Evolutionary conservation across 2,797 vertebrate genomes (phyloP).

Genomic region (Cetoscarus ocellatus): DNA sequence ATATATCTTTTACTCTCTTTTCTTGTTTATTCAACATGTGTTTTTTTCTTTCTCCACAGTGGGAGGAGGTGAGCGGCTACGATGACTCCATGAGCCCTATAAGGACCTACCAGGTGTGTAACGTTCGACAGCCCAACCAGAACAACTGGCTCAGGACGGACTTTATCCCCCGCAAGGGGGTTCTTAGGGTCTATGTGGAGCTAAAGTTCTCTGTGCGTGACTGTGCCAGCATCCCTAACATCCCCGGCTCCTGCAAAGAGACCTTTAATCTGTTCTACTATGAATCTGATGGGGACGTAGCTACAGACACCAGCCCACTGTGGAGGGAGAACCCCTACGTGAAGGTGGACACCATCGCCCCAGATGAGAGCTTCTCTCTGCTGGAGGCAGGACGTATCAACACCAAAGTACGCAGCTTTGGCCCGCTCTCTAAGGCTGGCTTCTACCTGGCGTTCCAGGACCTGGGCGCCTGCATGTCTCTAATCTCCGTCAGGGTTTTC

Average conservation of each 20-base stretch:
- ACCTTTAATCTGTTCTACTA: constrained; percentile 99
- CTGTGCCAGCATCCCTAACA: constrained; percentile 98
- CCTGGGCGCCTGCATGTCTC: constrained; percentile 96
- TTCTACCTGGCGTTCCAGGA: constrained; percentile 99
- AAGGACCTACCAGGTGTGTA: constrained; percentile 98
- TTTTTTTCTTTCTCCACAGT: constrained; percentile 82
- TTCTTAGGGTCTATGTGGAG: constrained; percentile 96
- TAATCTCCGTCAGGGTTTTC: constrained; percentile 96
- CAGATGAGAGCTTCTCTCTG: constrained; percentile 96
- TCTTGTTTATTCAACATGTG: constrained; percentile 25
- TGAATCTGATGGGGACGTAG: constrained; percentile 92
- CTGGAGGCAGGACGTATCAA: constrained; percentile 93
- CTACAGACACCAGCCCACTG: constrained; percentile 90
- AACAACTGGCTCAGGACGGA: constrained; percentile 99
- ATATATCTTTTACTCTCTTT: not conserved
- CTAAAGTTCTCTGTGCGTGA: constrained; percentile 98
- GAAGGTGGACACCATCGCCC: constrained; percentile 98
- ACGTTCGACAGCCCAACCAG: constrained; percentile 92
- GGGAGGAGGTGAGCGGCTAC: constrained; percentile 99
- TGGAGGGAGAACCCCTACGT: constrained; percentile 99
- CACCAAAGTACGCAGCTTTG: constrained; percentile 98
- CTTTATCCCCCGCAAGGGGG: constrained; percentile 91
- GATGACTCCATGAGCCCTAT: constrained; percentile 98
- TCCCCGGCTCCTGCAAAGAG: constrained; percentile 98
- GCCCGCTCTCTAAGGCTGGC: constrained; percentile 94